Conservation (phyloP, 1,140 invertebrate genomes). For the Lasioglossum albipes region DNA sequence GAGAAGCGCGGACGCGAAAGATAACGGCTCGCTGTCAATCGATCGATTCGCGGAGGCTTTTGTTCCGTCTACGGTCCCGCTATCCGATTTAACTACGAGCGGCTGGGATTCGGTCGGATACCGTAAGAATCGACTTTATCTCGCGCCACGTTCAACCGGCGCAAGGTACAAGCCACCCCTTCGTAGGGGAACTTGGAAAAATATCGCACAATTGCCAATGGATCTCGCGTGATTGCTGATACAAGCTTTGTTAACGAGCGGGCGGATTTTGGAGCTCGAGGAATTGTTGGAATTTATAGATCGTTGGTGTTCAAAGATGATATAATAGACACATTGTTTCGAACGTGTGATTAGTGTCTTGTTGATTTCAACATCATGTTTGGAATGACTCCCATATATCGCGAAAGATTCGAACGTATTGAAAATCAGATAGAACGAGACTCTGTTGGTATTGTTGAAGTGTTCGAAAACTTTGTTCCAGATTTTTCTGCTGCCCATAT, state of each 20-base stretch:
- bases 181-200: background rate
- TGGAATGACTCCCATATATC: too few species aligned
- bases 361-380: too few species aligned
- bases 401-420: too few species aligned
- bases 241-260: background rate
- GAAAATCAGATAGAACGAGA: too few species aligned
- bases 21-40: slow-evolving; percentile 75
- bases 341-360: too few species aligned
- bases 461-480: too few species aligned
- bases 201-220: background rate
- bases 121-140: slow-evolving; percentile 72
- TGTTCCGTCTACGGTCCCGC: slow-evolving; percentile 68
- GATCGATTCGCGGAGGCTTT: slow-evolving; percentile 76
- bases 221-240: background rate
- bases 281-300: too few species aligned
- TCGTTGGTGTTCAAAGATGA: too few species aligned
- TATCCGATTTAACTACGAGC: slow-evolving; percentile 75
- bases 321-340: too few species aligned
- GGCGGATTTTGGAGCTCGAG: too few species aligned
- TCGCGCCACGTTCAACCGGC: slow-evolving; percentile 63
- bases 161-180: slow-evolving; percentile 47
- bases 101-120: slow-evolving; percentile 24
- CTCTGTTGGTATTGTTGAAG: too few species aligned
- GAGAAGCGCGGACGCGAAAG: slow-evolving; percentile 72
- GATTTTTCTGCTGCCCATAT: too few species aligned